Percentiles rank a stretch among this genome's conserved stretches.
Conservation (phyloP, 2,797 vertebrate species). For the Pogoniulus pusillus region DNA sequence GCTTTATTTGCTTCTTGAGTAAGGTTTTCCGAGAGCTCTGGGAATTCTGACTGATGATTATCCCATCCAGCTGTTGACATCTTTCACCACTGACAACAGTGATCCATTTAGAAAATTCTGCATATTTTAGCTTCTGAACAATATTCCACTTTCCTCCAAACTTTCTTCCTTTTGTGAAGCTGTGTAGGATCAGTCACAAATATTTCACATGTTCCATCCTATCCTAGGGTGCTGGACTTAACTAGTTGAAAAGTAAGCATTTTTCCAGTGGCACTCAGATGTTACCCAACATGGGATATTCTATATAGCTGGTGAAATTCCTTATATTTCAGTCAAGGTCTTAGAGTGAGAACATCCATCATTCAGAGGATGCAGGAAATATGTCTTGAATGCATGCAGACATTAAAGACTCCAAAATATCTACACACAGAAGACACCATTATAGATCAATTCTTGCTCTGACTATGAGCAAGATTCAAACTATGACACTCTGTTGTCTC, state of each 20-base stretch:
- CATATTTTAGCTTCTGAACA: neutral
- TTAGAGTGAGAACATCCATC: neutral
- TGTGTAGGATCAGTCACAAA: neutral
- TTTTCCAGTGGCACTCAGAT: neutral
- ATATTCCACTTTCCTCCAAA: neutral
- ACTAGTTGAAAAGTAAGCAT: neutral
- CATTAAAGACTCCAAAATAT: neutral
- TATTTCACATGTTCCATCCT: neutral
- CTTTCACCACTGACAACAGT: neutral
- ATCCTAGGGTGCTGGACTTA: neutral
- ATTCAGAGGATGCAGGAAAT: neutral
- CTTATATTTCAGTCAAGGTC: neutral
- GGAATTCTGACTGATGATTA: neutral
- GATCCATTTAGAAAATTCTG: neutral
- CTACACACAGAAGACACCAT: neutral
- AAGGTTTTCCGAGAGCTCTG: neutral
- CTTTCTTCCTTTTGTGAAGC: neutral
- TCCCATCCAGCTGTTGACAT: fast-evolving
- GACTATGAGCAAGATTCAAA: neutral
- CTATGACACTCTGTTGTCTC: neutral
- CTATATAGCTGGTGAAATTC: neutral
- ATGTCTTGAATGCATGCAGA: neutral
- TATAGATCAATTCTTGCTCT: neutral
- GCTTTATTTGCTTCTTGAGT: neutral
- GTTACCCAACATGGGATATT: neutral